Base-by-base conservation (phyloP, 2,888 invertebrate genomes). In the Patella pellucida region DNA sequence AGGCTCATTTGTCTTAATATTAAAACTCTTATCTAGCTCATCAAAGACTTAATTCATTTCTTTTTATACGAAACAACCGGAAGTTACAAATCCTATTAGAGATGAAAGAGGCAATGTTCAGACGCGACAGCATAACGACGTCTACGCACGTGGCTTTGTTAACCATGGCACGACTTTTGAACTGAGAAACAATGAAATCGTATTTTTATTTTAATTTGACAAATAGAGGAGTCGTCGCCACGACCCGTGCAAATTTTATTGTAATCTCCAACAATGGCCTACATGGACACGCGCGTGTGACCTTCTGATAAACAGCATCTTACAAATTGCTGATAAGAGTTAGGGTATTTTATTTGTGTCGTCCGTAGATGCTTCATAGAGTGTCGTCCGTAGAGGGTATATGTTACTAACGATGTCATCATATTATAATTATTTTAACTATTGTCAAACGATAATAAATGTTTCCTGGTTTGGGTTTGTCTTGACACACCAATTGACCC, bases 41-140 rank as follows among this genome's bases (percentile, higher is more conserved):
- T 62, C 62, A 62, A 23, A n/a, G 23, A 62, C 14, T 62, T 62
- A 62, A 62, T 62, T 62, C 11, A 62, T 62, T 62, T 62, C 62
- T 23, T 62, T 14, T 19, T 14, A 1, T 62, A 5, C 19, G 11
- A 62, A 23, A 23, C 23, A 19, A 12, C 62, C 62, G 62, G 62
- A 62, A 62, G 62, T 23, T 62, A 23, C 23, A 62, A 62, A 62
- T 62, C 62, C 23, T 62, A 14, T 62, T 62, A 1, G 19, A 62
- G 62, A 62, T 23, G 62, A 62, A 11, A 62, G 19, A 23, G 14
- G 62, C 62, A 62, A 62, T 62, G 11, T 23, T 14, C 23, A 62
- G 19, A 62, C 62, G 41, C 41, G 62, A 62, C 62, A 62, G 11
- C 14, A 11, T 23, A 62, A 62, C 23, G 41, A 62, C 23, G 62